Evolutionary conservation across 2,888 invertebrate genomes (phyloP).

Genomic region (Allolobophora icterica): DNA sequence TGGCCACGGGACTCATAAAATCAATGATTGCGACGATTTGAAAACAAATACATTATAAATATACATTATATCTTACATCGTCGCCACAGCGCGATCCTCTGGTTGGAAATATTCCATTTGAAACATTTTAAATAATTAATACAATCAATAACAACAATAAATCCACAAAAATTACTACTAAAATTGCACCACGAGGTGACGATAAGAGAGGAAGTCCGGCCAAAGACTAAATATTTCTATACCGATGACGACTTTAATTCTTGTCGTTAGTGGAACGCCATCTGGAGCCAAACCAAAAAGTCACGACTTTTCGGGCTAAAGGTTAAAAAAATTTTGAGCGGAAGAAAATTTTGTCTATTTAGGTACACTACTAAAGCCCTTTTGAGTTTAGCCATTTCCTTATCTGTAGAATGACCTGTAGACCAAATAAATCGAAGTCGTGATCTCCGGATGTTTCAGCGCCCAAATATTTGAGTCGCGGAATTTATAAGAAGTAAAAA

Average conservation of each 20-base stretch:
- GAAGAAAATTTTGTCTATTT: too few relatives aligned
- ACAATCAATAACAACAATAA: neutral
- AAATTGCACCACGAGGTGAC: neutral
- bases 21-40: neutral
- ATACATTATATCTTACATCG: neutral
- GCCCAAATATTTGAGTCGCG: too few relatives aligned
- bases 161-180: neutral
- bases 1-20: neutral
- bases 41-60: neutral
- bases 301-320: too few relatives aligned
- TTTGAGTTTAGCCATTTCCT: too few relatives aligned
- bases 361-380: too few relatives aligned
- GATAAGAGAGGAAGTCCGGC: neutral
- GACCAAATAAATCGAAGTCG: too few relatives aligned
- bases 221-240: neutral
- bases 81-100: neutral
- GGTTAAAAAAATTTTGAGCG: too few relatives aligned
- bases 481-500: too few relatives aligned
- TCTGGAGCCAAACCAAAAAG: neutral
- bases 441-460: too few relatives aligned
- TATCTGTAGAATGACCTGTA: too few relatives aligned
- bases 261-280: neutral
- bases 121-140: neutral
- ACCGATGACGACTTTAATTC: neutral
- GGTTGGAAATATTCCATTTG: neutral